Evolutionary conservation across 2,113 vertebrate species (phyloP).

Genomic region (Etia nguti): DNA sequence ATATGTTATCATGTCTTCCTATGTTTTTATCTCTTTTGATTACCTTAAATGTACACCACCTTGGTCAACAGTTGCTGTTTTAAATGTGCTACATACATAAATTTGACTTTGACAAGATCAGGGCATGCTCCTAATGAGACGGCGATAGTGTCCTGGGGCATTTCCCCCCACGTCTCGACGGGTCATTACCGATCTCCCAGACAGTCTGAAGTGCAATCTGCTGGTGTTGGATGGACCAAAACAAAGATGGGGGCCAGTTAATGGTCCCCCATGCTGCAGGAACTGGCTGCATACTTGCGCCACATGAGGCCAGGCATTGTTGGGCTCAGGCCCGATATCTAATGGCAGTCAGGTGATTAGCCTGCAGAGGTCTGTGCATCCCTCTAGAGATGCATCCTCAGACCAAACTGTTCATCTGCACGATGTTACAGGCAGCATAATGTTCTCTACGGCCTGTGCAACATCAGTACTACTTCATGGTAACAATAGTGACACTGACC

Average conservation of each 20-base stretch:
- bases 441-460: background rate
- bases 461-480: background rate
- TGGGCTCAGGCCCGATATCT: background rate
- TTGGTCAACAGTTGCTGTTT: rapidly evolving
- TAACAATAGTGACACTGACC: rapidly evolving
- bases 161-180: background rate
- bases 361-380: rapidly evolving
- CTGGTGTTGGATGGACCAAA: background rate
- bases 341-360: background rate
- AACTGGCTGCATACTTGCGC: background rate
- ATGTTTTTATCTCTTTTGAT: background rate
- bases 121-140: background rate
- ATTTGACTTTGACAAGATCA: background rate
- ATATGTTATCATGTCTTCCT: background rate
- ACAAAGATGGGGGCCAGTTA: background rate
- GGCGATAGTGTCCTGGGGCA: rapidly evolving
- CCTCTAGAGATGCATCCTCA: background rate
- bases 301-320: background rate
- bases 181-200: background rate
- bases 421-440: background rate
- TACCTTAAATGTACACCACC: background rate
- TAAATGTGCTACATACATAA: background rate
- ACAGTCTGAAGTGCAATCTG: background rate
- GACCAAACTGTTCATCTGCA: background rate
- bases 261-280: background rate